Percentiles rank a stretch among this genome's conserved stretches.
phyloP scores from a whole-genome alignment of 2,113 vertebrate species.

The Pithys albifrons region DNA sequence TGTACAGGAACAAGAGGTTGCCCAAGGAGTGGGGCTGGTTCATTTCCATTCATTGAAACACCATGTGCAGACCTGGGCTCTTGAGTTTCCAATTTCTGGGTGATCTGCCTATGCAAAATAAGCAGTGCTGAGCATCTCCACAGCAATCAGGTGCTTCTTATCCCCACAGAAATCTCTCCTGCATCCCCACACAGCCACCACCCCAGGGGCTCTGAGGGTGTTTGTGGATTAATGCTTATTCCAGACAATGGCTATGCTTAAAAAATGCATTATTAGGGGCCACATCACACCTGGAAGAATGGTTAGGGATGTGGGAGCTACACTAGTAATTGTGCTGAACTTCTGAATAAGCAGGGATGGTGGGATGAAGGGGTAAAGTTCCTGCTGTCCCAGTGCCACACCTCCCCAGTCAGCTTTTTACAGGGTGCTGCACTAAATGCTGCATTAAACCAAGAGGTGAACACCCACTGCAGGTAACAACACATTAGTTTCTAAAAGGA shows the following conservation, averaged over 20 bases:
- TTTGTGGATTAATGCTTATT: background rate
- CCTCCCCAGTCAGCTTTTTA: background rate
- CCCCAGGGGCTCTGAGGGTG: accelerated
- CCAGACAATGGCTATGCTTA: background rate
- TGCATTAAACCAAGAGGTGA: background rate
- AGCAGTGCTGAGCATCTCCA: background rate
- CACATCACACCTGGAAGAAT: background rate
- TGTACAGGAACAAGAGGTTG: background rate
- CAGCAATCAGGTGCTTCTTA: background rate
- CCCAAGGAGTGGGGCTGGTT: background rate
- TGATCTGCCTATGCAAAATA: background rate
- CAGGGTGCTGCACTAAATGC: background rate
- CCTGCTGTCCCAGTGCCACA: background rate
- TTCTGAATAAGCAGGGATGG: background rate
- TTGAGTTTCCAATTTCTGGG: background rate
- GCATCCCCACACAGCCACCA: background rate
- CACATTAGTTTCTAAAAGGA: background rate
- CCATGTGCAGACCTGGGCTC: accelerated
- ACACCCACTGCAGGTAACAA: background rate
- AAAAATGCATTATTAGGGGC: background rate
- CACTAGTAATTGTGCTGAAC: background rate
- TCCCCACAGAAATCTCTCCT: background rate
- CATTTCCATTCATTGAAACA: background rate
- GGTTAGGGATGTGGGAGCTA: accelerated
- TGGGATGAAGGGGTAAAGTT: background rate